phyloP scores from a whole-genome alignment of 2,113 vertebrate species.

The Saccopteryx leptura region DNA sequence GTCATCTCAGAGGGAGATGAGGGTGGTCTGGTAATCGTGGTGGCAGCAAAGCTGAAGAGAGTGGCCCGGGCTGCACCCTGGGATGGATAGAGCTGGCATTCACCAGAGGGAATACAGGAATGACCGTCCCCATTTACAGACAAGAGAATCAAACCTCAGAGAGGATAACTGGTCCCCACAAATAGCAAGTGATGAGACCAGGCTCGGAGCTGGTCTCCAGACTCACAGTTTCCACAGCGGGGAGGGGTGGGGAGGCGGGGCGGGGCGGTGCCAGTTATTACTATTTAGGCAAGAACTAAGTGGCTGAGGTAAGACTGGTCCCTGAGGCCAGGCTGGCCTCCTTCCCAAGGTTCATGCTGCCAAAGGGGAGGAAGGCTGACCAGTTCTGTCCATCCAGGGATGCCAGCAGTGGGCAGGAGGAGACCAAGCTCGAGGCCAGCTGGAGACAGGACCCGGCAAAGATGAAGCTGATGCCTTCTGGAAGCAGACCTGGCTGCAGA shows the following conservation, averaged over 20 bases:
- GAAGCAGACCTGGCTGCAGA: not conserved
- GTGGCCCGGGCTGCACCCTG: accelerated
- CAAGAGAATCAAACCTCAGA: not conserved
- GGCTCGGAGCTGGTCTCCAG: not conserved
- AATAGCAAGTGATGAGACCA: not conserved
- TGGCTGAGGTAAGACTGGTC: not conserved
- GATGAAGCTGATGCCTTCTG: accelerated
- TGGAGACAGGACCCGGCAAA: not conserved
- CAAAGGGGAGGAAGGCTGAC: not conserved
- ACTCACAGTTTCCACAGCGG: not conserved
- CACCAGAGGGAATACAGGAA: not conserved
- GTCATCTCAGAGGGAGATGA: not conserved
- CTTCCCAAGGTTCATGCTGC: not conserved
- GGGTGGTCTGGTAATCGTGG: not conserved
- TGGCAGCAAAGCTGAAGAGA: not conserved
- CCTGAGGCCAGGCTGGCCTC: not conserved
- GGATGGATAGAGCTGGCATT: not conserved
- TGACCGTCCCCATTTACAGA: not conserved
- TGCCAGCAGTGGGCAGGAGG: accelerated
- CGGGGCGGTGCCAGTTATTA: too few relatives aligned
- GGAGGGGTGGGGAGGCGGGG: not conserved
- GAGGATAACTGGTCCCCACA: not conserved
- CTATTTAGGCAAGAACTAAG: not conserved
- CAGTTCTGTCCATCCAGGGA: not conserved
- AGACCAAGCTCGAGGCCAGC: not conserved